Percentiles rank a stretch among this genome's conserved stretches.
Conservation (phyloP, 2,113 vertebrate species). For the Brachionichthys hirsutus region DNA sequence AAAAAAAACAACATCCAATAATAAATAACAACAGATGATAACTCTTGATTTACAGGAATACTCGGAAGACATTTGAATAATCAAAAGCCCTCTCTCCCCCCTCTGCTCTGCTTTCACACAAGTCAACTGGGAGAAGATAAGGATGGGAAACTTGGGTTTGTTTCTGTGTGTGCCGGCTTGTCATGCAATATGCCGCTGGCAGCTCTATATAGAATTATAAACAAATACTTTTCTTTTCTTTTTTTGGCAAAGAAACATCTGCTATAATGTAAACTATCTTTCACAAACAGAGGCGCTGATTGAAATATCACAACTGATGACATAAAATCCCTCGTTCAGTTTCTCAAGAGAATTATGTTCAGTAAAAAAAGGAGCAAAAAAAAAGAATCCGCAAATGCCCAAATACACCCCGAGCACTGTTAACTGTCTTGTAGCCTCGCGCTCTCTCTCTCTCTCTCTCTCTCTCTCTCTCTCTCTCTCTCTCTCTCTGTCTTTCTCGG, state of each 20-base stretch:
- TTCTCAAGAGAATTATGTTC: slow-evolving; percentile 64
- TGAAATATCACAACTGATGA: slow-evolving; percentile 70
- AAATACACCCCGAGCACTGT: slow-evolving; percentile 71
- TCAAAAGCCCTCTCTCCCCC: slow-evolving; percentile 44
- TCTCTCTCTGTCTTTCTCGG: slow-evolving; percentile 73
- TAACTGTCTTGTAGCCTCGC: slow-evolving; percentile 75
- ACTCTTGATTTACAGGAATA: slow-evolving; percentile 52
- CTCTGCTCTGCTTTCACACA: slow-evolving; percentile 39
- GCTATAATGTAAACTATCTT: slow-evolving; percentile 59
- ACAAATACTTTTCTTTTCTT: slow-evolving; percentile 52
- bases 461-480: slow-evolving; percentile 73
- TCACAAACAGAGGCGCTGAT: slow-evolving; percentile 59
- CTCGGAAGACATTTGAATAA: slow-evolving; percentile 49
- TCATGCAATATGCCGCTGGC: slow-evolving; percentile 56
- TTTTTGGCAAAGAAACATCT: slow-evolving; percentile 67
- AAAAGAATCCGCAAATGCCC: slow-evolving; percentile 55
- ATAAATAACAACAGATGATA: slow-evolving; percentile 67
- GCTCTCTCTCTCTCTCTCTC: slow-evolving; percentile 73
- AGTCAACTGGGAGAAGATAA: slow-evolving; percentile 54
- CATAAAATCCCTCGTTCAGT: slow-evolving; percentile 55
- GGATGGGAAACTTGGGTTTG: slow-evolving; percentile 65
- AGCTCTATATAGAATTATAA: slow-evolving; percentile 41
- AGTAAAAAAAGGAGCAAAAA: slow-evolving; percentile 14
- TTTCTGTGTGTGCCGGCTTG: slow-evolving; percentile 60
- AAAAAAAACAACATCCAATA: slow-evolving; percentile 46